Conservation (phyloP, 2,113 vertebrate genomes). For the Platycercus adscitus region DNA sequence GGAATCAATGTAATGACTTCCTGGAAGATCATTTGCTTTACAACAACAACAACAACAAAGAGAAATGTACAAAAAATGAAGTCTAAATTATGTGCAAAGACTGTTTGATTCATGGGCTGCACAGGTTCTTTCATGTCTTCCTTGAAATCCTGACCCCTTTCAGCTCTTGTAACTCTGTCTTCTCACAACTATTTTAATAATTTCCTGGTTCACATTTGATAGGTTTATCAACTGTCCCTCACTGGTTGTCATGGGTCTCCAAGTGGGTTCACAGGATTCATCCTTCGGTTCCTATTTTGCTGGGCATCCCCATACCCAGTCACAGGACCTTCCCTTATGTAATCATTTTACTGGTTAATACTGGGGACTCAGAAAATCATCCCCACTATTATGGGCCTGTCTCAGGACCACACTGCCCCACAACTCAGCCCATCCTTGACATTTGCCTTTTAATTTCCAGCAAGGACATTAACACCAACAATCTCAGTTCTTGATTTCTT, state of each 20-base stretch:
- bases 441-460: background rate
- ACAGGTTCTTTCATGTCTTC: background rate
- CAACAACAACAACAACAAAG: slow-evolving; percentile 1
- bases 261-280: background rate
- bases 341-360: background rate
- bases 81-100: background rate
- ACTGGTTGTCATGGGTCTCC: background rate
- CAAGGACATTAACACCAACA: background rate
- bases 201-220: background rate
- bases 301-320: fast-evolving
- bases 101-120: background rate
- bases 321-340: fast-evolving
- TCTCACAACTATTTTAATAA: background rate
- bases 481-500: background rate
- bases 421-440: background rate
- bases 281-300: background rate
- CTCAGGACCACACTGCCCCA: fast-evolving
- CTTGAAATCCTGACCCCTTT: background rate
- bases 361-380: background rate
- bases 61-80: background rate
- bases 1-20: slow-evolving; percentile 38
- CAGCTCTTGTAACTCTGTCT: background rate
- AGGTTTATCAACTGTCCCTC: background rate
- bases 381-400: background rate
- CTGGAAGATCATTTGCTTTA: slow-evolving; percentile 39